Evolutionary conservation across 2,888 invertebrate species (phyloP).

Genomic region (Mystacides longicornis): DNA sequence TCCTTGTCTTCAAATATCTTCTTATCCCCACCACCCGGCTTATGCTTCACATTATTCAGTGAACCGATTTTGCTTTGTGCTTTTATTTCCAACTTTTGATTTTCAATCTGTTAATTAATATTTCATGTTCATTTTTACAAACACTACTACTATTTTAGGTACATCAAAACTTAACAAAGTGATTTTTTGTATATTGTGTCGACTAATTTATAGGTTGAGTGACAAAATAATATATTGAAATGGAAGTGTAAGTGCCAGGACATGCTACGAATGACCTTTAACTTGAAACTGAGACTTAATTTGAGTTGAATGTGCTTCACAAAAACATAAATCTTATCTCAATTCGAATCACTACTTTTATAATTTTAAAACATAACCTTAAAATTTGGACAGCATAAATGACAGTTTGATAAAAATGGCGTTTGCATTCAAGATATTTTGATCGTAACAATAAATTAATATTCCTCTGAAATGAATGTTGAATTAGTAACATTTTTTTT

Average conservation of each 20-base stretch:
- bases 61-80: conserved; percentile 90
- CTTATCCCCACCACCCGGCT: conserved; percentile 87
- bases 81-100: conserved; percentile 86
- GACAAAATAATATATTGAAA: conserved; percentile 1
- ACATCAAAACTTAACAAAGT: neutral
- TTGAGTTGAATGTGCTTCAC: no score
- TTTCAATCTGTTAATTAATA: conserved; percentile 64
- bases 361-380: neutral
- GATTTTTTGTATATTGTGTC: neutral
- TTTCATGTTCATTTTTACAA: neutral
- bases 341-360: no score
- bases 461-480: neutral
- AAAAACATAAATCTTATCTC: no score
- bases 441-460: neutral
- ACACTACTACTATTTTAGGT: neutral
- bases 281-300: no score
- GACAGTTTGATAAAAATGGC: neutral
- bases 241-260: conserved; percentile 19
- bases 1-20: conserved; percentile 92
- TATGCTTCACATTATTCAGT: conserved; percentile 83
- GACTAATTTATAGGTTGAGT: neutral
- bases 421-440: neutral
- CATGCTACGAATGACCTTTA: conserved; percentile 8
- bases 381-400: no score
- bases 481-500: neutral